Percentiles rank a stretch among this genome's conserved stretches.
Evolutionary conservation across 2,113 vertebrate genomes (phyloP).

Genomic region (Aspiorhynchus laticeps): DNA sequence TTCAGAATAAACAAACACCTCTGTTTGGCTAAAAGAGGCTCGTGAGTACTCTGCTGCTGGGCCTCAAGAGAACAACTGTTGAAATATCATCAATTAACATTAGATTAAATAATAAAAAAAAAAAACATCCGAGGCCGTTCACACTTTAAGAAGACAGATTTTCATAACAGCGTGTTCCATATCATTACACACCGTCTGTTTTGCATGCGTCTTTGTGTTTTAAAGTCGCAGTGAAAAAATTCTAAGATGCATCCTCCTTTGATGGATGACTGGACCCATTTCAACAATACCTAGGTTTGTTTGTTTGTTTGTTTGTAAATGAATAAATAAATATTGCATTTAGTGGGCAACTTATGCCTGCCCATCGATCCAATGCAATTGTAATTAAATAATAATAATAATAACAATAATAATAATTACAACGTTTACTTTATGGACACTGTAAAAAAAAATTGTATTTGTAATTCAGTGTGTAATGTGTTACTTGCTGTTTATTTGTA

Average conservation of each 20-base stretch:
- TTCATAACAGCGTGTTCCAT: not conserved
- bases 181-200: not conserved
- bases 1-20: conserved; percentile 47
- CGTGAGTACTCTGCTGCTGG: not conserved
- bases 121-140: not conserved
- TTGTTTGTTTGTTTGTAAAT: too few relatives aligned
- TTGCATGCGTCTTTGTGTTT: not conserved
- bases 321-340: not conserved
- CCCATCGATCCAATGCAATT: not conserved
- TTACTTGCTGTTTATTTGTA: not conserved
- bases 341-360: not conserved
- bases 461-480: not conserved
- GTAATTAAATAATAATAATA: not conserved
- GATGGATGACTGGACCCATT: not conserved
- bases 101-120: not conserved
- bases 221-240: not conserved
- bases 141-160: not conserved
- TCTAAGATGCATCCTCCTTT: not conserved
- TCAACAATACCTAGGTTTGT: not conserved
- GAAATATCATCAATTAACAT: conserved; percentile 13
- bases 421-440: not conserved
- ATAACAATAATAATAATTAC: too few relatives aligned
- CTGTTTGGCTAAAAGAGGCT: conserved; percentile 32
- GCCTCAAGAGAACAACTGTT: conserved; percentile 7
- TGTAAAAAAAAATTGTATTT: not conserved